Base-by-base conservation (phyloP, 2,797 vertebrate species). In the Cossypha dichroa region DNA sequence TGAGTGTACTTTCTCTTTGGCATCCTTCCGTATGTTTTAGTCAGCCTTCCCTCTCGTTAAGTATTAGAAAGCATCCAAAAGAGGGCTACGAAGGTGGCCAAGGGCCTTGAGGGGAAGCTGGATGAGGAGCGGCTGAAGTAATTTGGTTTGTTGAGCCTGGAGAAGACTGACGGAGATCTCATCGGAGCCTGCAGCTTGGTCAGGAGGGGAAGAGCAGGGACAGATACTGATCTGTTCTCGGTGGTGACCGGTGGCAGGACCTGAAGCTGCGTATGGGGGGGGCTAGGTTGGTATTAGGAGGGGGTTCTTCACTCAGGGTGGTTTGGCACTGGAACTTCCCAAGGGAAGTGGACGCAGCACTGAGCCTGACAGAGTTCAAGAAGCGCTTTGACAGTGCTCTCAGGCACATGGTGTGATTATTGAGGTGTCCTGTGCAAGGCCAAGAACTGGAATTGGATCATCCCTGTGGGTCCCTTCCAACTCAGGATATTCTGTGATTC, bases 401-500 rank as follows among this genome's bases (percentile, higher is more conserved):
- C 15, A 23, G 21, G 11, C 15, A 23, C 38, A 10, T 33, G 13
- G 11, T 76, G 58, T 15, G 29, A 7, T 58, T 77, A 38, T 12
- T 34, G 21, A 45, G 21, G 33, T 23, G 17, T 46, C 33, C 13
- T 31, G 25, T 40, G 25, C 29, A 28, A 26, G 9, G 21, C 26
- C 31, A 40, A 15, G 22, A 28, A 5, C 10, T 58, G 38, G 29
- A 16, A 20, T 64, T 40, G 25, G 33, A 31, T 40, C 20, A 58
- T 40, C 33, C 6, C 38, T 34, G 20, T 0, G 2, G 17, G 5
- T 70, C 22, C 29, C 25, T 52, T 77, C 43, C 25, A 52, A 7
- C 18, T 41, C 33, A 23, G 15, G 0, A 3, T 29, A 23, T 52
- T 83, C 21, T 63, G 25, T 0, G 0, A 26, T 52, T 82, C 16